Conservation (phyloP, 64 coral and sea anemone species). For the Anthopleura sola region DNA sequence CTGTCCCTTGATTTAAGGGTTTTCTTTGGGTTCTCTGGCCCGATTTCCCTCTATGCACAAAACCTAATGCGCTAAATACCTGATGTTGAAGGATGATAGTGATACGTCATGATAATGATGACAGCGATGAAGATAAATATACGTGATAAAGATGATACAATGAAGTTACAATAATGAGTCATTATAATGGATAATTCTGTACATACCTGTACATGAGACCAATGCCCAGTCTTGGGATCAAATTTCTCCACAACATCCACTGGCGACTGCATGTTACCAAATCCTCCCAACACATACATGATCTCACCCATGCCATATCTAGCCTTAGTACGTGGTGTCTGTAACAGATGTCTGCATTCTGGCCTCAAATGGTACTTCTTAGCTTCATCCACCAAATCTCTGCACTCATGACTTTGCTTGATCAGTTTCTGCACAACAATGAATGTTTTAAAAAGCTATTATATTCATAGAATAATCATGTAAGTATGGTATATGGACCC, state of each 20-base stretch:
- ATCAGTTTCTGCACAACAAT: constrained; percentile 49
- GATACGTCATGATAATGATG: too few relatives aligned
- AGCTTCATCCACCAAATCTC: constrained; percentile 98
- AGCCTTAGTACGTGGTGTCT: constrained; percentile 71
- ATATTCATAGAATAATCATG: too few relatives aligned
- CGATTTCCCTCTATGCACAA: too few relatives aligned
- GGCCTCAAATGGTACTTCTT: constrained; percentile 95
- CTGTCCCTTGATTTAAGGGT: too few relatives aligned
- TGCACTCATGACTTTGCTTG: constrained; percentile 75
- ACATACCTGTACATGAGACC: constrained; percentile 55
- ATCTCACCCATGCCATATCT: constrained; percentile 78
- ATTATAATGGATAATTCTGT: background rate
- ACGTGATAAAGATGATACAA: background rate
- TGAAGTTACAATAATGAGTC: background rate
- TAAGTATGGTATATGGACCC: too few relatives aligned
- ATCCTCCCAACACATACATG: constrained; percentile 90
- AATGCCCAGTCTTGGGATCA: constrained; percentile 73
- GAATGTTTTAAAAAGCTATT: background rate
- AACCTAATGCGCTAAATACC: too few relatives aligned
- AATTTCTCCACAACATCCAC: constrained; percentile 89
- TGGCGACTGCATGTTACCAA: constrained; percentile 89
- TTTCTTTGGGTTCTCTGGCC: too few relatives aligned
- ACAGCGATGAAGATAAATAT: too few relatives aligned
- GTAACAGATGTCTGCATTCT: constrained; percentile 81
- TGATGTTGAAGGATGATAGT: too few relatives aligned